Evolutionary conservation across 2,113 vertebrate genomes (phyloP), one percentile per base, ranked within the genome.

Genomic region (Etheostoma cragini): DNA sequence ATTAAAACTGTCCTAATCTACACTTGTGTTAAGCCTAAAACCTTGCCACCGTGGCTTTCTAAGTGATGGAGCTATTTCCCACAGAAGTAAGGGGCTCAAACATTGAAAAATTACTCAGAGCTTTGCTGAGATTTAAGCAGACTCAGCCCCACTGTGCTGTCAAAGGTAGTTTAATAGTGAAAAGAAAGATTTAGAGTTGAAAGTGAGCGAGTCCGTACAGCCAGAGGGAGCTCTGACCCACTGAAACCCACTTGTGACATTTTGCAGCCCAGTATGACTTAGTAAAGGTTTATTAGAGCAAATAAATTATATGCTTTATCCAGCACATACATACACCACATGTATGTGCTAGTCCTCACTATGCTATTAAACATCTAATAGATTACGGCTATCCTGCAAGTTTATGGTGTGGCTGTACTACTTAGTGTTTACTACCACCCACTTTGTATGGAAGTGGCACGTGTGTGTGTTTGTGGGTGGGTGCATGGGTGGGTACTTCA

Each of bases 1-100:
- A 76, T 76, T 60, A 78, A 83, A 83, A 80, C 58, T 60, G 52
- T 81, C 49, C 53, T 87, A 85, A 90, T 90, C 92, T 84, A 79
- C 64, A 65, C 54, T 89, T 42, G 49, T 35, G 50, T 64, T 85
- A 86, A 92, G 81, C 72, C 33, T 54, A 14, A 86, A 76, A 83
- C 73, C 72, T 62, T 72, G 62, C 58, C 47, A 63, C 67, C 1
- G 26, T 52, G 30, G 75, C 66, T 73, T 42, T 71, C 49, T 30
- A 45, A 71, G 42, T 53, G 30, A 79, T 57, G 35, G 63, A 69
- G 70, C 64, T 22, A 24, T 76, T 87, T 83, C 38, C 64, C 19
- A 30, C 35, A 49, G 70, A 82, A 45, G 57, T 56, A 58, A 85
- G 80, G n/a, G 2, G 78, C 87, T 83, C 49, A 69, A 80, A 88